phyloP scores from a whole-genome alignment of 2,797 vertebrate species.

The Girardinus metallicus region DNA sequence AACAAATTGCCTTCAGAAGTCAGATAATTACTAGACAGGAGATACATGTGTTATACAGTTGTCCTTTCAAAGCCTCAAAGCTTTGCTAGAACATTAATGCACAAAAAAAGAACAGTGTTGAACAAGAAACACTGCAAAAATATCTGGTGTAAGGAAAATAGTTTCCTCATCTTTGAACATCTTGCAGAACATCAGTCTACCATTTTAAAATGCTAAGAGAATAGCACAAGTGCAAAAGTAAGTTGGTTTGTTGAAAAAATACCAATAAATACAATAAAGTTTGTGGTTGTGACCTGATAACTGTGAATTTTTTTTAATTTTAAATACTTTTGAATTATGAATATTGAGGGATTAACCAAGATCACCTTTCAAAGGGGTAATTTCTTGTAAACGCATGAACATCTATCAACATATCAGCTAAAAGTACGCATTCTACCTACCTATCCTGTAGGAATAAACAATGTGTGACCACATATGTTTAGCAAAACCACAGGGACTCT shows the following conservation, averaged over 20 bases:
- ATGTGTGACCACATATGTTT: constrained; percentile 37
- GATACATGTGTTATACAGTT: neutral
- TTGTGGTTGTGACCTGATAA: neutral
- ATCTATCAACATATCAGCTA: constrained; percentile 25
- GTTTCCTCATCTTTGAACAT: neutral
- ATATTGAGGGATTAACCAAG: neutral
- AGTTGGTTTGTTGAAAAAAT: neutral
- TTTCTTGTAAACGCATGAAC: constrained; percentile 32
- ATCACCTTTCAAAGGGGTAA: neutral
- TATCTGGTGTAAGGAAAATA: neutral
- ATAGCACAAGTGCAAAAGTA: neutral
- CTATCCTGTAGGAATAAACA: constrained; percentile 24
- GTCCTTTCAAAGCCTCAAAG: neutral
- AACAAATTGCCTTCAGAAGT: neutral
- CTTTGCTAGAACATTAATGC: neutral
- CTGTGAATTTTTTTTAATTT: neutral
- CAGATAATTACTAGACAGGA: neutral
- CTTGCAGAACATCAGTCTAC: neutral
- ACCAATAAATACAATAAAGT: neutral
- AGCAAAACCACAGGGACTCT: constrained; percentile 56
- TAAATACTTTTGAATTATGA: neutral
- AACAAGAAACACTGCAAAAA: neutral
- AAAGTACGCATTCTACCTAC: constrained; percentile 1
- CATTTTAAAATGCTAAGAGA: neutral
- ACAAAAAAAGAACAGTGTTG: neutral